Evolutionary conservation across 1,140 invertebrate species (phyloP).

Genomic region (Myzus persicae): DNA sequence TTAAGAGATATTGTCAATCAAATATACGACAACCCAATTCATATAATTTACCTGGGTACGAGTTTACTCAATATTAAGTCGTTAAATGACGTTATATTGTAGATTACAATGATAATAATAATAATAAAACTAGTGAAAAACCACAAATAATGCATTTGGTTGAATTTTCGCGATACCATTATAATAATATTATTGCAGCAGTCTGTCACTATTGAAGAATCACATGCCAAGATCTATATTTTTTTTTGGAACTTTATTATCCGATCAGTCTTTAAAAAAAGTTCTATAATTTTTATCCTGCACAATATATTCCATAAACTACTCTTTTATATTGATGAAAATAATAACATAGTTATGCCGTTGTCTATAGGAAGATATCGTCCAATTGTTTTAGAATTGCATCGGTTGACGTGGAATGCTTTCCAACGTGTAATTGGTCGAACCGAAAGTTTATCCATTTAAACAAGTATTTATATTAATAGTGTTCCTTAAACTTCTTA

Average conservation of each 20-base stretch:
- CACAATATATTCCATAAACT: neutral
- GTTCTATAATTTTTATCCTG: neutral
- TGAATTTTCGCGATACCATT: neutral
- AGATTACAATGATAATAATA: neutral
- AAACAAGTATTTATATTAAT: conserved; percentile 23
- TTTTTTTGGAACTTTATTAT: neutral
- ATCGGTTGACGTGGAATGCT: neutral
- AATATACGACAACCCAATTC: neutral
- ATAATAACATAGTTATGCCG: neutral
- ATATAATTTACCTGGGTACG: neutral
- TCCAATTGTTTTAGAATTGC: conserved; percentile 17
- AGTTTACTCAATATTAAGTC: neutral
- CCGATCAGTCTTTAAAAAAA: neutral
- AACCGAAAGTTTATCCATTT: neutral
- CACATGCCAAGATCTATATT: neutral
- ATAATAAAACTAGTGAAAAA: neutral
- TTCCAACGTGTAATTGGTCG: neutral
- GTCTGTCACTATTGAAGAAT: neutral
- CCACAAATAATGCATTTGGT: neutral
- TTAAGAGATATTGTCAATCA: neutral
- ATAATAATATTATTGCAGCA: neutral
- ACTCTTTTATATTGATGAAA: neutral
- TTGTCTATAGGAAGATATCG: neutral
- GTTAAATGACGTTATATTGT: neutral
- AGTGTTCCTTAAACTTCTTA: neutral